These are phyloP conservation scores for Frankliniella fusca DNA, from an alignment of 2,888 invertebrate genomes.

Conservation along the genomic window DNA sequence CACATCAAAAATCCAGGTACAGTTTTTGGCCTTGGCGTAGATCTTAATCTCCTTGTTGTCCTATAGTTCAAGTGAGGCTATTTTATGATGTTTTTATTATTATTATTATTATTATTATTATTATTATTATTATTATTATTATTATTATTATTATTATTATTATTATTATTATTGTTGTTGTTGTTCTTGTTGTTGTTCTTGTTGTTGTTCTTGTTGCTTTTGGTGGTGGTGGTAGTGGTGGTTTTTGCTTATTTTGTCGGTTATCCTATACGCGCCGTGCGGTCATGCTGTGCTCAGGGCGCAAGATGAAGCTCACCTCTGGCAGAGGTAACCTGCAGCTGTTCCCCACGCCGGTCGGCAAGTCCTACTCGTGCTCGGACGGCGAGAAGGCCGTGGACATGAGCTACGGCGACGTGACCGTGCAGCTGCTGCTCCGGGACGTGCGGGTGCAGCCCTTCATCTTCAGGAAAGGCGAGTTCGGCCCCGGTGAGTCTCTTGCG, in stretches of 20 bases:
- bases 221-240: neutral
- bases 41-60: too few species aligned
- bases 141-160: too few species aligned
- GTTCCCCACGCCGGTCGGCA: constrained; percentile 82
- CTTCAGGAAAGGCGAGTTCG: constrained; percentile 72
- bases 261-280: too few species aligned
- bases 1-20: constrained; percentile 50
- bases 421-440: constrained; percentile 61
- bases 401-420: constrained; percentile 52
- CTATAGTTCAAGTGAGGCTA: neutral
- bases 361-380: constrained; percentile 70
- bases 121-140: too few species aligned
- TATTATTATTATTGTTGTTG: too few species aligned
- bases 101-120: too few species aligned
- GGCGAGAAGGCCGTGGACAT: constrained; percentile 62
- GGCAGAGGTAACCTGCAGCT: constrained; percentile 59
- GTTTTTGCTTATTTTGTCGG: neutral
- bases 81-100: too few species aligned
- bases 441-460: constrained; percentile 83
- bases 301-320: constrained; percentile 47
- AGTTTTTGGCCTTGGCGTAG: too few species aligned
- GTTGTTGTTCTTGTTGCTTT: too few species aligned
- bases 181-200: too few species aligned
- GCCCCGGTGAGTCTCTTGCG: constrained; percentile 48
- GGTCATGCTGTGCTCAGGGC: constrained; percentile 30